Conservation (phyloP, 1,140 invertebrate genomes). For the Acromyrmex heyeri region DNA sequence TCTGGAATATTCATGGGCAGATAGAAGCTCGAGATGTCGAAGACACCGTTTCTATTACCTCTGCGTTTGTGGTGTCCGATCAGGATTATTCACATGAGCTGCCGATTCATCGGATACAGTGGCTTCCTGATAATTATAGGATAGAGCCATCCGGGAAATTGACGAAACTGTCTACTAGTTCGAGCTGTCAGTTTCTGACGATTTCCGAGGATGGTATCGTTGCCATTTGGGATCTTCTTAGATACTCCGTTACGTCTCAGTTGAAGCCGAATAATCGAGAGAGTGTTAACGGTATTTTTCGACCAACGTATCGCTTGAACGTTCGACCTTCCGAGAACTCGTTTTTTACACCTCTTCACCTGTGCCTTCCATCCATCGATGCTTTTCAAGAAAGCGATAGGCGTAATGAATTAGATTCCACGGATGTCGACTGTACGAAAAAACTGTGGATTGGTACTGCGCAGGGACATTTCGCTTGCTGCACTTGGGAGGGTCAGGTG, state of each 20-base stretch:
- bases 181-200: constrained; percentile 88
- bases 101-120: constrained; percentile 88
- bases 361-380: constrained; percentile 26
- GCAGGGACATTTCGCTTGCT: constrained; percentile 86
- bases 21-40: not conserved
- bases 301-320: constrained; percentile 38
- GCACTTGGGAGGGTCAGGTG: constrained; percentile 88
- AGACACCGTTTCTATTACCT: constrained; percentile 84
- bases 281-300: constrained; percentile 23
- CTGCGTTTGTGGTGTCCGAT: constrained; percentile 87
- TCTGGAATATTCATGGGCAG: constrained; percentile 88
- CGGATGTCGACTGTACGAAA: constrained; percentile 24
- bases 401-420: constrained; percentile 7
- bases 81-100: constrained; percentile 87
- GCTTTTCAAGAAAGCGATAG: constrained; percentile 4
- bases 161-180: constrained; percentile 54
- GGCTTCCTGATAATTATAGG: constrained; percentile 88
- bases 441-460: constrained; percentile 76
- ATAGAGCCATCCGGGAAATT: constrained; percentile 88
- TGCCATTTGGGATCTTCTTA: constrained; percentile 89
- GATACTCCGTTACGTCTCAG: constrained; percentile 27
- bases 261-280: not conserved
- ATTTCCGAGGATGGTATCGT: constrained; percentile 89
- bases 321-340: not conserved
- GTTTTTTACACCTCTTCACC: constrained; percentile 8